Evolutionary conservation across 2,797 vertebrate genomes (phyloP), one percentile per base, ranked within the genome.

Genomic region (Tadarida brasiliensis): DNA sequence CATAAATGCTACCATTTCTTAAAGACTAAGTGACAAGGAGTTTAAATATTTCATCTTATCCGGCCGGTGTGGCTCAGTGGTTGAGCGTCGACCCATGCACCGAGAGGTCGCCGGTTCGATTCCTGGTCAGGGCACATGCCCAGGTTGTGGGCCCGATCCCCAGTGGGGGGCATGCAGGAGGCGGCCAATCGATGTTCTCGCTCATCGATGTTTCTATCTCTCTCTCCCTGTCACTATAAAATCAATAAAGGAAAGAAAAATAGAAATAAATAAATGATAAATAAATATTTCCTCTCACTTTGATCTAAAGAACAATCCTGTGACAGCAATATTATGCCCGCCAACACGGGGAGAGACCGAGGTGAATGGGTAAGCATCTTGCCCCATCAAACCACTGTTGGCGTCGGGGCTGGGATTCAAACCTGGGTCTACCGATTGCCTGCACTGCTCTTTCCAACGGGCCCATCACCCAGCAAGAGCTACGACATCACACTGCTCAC

Each of bases 401-500:
- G 16, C 39, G 22, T 7, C 4, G 15, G 51, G 7, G 5, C 16
- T n/a, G 20, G n/a, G 30, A 44, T 54, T 90, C 80, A 47, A 70
- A 70, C 10, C 49, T 35, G 4, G 19, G 22, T 35, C 39, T 19
- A 0, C 7, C 30, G 19, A 3, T n/a, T 2, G 5, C 68, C 19
- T 20, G 24, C 1, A 14, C 14, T 1, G 49, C 1, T 6, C 14
- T 65, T 84, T 73, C 59, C 57, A 76, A 11, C 9, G 15, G 22
- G 30, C n/a, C 47, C 11, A 12, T 11, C 26, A 14, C 68, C 68
- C 61, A 28, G 24, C 4, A 24, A 68, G 44, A 65, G 61, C 17
- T 73, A 61, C 59, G 47, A 65, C 86, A 4, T 51, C 56, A 49
- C 51, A 78, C 22, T 33, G 95, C 85, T 97, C 87, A 98, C 98